Percentiles rank a stretch among this genome's conserved stretches.
phyloP scores from a whole-genome alignment of 2,797 vertebrate genomes.

The Rhinogobio ventralis region DNA sequence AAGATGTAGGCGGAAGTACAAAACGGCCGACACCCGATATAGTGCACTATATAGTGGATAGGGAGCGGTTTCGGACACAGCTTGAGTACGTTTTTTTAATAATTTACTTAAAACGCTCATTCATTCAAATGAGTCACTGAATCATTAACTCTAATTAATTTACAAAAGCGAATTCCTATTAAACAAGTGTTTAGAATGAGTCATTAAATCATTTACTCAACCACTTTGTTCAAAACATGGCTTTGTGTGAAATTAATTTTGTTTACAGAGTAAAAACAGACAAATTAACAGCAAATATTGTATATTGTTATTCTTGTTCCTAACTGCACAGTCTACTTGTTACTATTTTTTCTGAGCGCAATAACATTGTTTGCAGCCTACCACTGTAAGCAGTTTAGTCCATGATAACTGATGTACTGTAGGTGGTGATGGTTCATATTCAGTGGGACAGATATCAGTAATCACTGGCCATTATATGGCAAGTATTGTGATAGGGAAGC shows the following conservation, averaged over 20 bases:
- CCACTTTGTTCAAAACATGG: background rate
- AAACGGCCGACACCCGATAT: too few species aligned
- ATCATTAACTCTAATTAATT: background rate
- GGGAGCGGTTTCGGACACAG: background rate
- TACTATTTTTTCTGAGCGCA: background rate
- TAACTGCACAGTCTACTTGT: background rate
- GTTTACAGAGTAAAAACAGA: background rate
- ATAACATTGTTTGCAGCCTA: background rate
- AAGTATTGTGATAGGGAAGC: slow-evolving; percentile 76
- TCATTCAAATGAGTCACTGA: background rate
- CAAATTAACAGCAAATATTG: background rate
- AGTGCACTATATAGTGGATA: background rate
- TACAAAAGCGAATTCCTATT: background rate
- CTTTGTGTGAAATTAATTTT: background rate
- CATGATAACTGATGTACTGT: slow-evolving; percentile 46
- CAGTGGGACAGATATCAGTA: slow-evolving; percentile 72
- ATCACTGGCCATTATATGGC: slow-evolving; percentile 74
- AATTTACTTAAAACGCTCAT: background rate
- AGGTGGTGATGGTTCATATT: slow-evolving; percentile 66
- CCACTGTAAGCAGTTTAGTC: background rate
- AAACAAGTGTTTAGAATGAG: background rate
- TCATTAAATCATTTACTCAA: background rate
- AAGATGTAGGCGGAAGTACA: too few species aligned
- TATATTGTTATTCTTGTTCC: background rate
- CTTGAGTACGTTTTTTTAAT: background rate